Percentiles rank a stretch among this genome's conserved stretches.
Conservation (phyloP, 2,888 invertebrate genomes). For the Tinea pellionella region DNA sequence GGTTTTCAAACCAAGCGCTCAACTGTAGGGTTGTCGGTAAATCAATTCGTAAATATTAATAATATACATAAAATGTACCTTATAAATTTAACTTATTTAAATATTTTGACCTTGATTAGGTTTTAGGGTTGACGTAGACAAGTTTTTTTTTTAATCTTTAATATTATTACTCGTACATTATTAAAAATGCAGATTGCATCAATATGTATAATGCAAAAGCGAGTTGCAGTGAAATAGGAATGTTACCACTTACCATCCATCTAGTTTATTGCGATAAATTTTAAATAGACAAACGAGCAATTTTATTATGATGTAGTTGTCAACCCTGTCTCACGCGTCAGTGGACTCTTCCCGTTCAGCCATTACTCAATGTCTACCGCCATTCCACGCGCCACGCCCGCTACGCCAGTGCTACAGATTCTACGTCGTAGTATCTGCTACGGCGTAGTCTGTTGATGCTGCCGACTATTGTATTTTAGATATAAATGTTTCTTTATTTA, state of each 20-base stretch:
- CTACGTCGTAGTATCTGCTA: constrained; percentile 33
- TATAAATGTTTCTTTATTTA: background rate
- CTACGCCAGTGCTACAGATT: constrained; percentile 39
- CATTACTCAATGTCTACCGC: constrained; percentile 68
- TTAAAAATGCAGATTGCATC: no score
- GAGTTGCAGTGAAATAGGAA: no score
- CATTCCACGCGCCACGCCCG: constrained; percentile 59
- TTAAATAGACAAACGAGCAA: background rate
- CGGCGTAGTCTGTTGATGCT: constrained; percentile 29
- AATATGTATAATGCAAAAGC: no score
- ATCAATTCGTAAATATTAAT: no score
- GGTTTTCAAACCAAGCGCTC: background rate
- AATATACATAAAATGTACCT: no score
- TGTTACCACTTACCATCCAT: no score
- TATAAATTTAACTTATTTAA: no score
- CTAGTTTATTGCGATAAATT: no score
- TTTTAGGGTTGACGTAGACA: no score
- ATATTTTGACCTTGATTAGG: no score
- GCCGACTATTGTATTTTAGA: constrained; percentile 14
- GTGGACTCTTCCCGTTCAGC: constrained; percentile 62
- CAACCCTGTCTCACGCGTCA: constrained; percentile 64
- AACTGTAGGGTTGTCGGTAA: background rate
- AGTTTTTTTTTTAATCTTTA: no score
- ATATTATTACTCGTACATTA: no score
- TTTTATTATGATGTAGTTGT: constrained; percentile 16